Percentiles rank a stretch among this genome's conserved stretches.
Conservation (phyloP, 2,888 invertebrate species). For the Idaea dimidiata region DNA sequence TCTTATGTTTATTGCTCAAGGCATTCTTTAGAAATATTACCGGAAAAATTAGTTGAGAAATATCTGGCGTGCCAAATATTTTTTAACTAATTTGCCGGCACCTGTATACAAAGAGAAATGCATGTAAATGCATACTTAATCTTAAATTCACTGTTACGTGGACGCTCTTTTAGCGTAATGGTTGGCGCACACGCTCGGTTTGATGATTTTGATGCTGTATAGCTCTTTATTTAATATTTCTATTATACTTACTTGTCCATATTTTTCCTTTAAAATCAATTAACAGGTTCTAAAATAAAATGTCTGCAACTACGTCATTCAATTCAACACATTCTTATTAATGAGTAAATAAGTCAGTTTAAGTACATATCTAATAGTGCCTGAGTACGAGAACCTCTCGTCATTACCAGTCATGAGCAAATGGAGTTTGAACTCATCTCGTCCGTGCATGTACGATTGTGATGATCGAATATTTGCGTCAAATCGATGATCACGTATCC, state of each 20-base stretch:
- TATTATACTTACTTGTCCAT: background rate
- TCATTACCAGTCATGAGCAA: background rate
- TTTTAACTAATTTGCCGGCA: too few species aligned
- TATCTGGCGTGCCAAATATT: too few species aligned
- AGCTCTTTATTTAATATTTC: too few species aligned
- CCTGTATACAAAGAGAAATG: too few species aligned
- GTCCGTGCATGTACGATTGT: background rate
- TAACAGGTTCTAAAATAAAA: background rate
- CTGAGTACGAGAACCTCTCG: background rate
- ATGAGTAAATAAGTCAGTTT: background rate
- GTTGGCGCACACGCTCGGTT: too few species aligned
- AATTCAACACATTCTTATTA: background rate
- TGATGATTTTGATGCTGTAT: too few species aligned
- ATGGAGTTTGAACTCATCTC: background rate
- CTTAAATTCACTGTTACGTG: too few species aligned
- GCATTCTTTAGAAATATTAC: too few species aligned
- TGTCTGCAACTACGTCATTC: background rate
- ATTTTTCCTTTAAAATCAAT: background rate
- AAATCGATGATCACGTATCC: background rate
- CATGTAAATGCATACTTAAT: too few species aligned
- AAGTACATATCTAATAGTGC: background rate
- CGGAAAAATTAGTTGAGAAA: too few species aligned
- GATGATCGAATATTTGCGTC: conserved; percentile 1
- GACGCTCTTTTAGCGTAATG: too few species aligned
- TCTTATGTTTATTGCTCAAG: too few species aligned